These are phyloP conservation scores for Chesias legatella DNA, from an alignment of 2,888 invertebrate genomes.

Conservation along the genomic window DNA sequence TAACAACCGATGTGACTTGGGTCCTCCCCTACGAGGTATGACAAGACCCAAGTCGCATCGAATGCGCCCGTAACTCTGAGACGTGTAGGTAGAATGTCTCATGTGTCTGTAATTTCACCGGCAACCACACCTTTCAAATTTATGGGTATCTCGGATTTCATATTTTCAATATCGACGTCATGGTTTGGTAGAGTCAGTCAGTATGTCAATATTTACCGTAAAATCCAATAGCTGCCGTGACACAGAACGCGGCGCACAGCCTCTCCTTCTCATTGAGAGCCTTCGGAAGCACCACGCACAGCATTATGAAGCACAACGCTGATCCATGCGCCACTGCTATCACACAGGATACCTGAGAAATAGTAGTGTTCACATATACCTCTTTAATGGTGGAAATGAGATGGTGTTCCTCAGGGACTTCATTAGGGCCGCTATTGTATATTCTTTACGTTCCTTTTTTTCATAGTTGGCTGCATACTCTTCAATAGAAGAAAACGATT, in stretches of 20 bases:
- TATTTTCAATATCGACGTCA: too few relatives aligned
- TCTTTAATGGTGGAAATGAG: neutral
- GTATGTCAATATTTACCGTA: conserved; percentile 62
- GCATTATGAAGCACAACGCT: conserved; percentile 65
- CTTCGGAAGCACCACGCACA: conserved; percentile 64
- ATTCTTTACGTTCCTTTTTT: conserved; percentile 2
- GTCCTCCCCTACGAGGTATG: too few relatives aligned
- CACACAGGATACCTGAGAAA: conserved; percentile 49
- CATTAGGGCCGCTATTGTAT: neutral
- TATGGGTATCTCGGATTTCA: too few relatives aligned
- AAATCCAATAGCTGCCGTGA: conserved; percentile 76
- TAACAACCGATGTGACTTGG: too few relatives aligned
- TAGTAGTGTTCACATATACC: neutral
- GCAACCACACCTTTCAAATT: too few relatives aligned
- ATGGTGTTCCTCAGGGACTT: conserved; percentile 7
- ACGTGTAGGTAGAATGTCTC: too few relatives aligned
- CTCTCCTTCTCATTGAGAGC: conserved; percentile 63
- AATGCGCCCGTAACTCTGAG: too few relatives aligned
- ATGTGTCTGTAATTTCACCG: too few relatives aligned
- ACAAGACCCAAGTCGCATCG: too few relatives aligned
- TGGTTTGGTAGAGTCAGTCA: neutral
- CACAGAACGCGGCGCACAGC: conserved; percentile 65
- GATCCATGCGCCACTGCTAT: conserved; percentile 59
- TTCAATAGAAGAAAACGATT: too few relatives aligned
- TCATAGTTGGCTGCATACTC: too few relatives aligned